Base-by-base conservation (phyloP, 2,888 invertebrate species). In the Pristionchus arcanus region DNA sequence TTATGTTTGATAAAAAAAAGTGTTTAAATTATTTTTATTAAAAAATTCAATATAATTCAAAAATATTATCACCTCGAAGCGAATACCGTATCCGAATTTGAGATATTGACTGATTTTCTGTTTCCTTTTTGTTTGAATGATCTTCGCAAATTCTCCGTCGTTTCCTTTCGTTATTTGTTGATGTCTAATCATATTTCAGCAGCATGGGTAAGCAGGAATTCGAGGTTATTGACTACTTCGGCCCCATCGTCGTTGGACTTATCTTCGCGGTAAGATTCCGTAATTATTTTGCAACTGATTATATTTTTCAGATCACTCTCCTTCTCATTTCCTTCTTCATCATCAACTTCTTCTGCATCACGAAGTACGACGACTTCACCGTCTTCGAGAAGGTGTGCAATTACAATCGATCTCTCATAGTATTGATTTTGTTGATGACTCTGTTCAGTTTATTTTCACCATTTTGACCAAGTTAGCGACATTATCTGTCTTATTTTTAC, bases 281-380 rank as follows among this genome's bases (percentile, higher is more conserved):
- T 87, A 55, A 34, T 31, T 25, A 34, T 42, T n/a, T 19, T 28
- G 9, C 28, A 37, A 53, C n/a, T 77, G 25, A 31, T 1, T 37
- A 9, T 83, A 28, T 21, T 21, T 91, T 93, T 91, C 86, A 90
- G 89, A 89, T 93, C 89, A 21, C 91, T 31, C 91, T 94, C 37
- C 92, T 94, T 74, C 21, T 93, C 81, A 92, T 94, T 90, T 93
- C 93, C 7, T 94, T 94, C 92, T 92, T 93, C 83, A 90, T 92
- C 90, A 93, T 94, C 91, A 94, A 94, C 91, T 94, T 92, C 91
- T 94, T 93, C 92, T 94, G 94, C 89, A 94, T 94, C 91, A 93
- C 94, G 37, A 93, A 94, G 77, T 91, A 93, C 90, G 94, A 94
- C 91, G 94, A 94, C 89, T 90, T 94, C 87, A 94, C 94, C 15